phyloP scores from a whole-genome alignment of 92 coral and sea anemone genomes.

The Hydrozoanthus gracilis region DNA sequence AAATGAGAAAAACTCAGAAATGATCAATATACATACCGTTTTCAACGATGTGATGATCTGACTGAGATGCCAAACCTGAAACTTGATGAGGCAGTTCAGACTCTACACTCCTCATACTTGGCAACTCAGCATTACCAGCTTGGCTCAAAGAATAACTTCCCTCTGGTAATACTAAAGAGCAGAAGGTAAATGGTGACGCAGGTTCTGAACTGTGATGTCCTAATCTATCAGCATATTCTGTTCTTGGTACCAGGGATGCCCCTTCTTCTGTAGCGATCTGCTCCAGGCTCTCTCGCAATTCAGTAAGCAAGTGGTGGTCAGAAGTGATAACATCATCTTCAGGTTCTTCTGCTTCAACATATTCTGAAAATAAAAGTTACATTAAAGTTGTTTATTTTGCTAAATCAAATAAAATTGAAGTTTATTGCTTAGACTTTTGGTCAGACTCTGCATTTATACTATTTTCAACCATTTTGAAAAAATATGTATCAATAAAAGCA shows the following conservation, averaged over 20 bases:
- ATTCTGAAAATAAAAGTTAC: not conserved
- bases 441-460: no score
- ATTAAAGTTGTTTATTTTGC: no score
- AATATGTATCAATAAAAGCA: no score
- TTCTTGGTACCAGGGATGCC: not conserved
- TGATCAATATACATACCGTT: not conserved
- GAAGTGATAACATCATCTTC: not conserved
- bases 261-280: slow-evolving; percentile 20
- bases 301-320: slow-evolving; percentile 8
- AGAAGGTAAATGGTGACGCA: not conserved
- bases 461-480: no score
- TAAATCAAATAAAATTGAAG: no score
- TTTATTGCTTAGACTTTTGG: no score
- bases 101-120: not conserved
- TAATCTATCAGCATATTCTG: not conserved
- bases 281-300: slow-evolving; percentile 14
- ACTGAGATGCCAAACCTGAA: not conserved
- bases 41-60: not conserved
- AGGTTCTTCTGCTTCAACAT: slow-evolving; percentile 8
- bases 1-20: no score
- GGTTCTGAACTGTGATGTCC: not conserved
- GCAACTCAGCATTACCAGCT: not conserved
- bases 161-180: not conserved
- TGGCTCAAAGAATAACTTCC: not conserved
- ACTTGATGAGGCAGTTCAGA: not conserved